phyloP scores from a whole-genome alignment of 2,113 vertebrate genomes.

The Silurus glanis region DNA sequence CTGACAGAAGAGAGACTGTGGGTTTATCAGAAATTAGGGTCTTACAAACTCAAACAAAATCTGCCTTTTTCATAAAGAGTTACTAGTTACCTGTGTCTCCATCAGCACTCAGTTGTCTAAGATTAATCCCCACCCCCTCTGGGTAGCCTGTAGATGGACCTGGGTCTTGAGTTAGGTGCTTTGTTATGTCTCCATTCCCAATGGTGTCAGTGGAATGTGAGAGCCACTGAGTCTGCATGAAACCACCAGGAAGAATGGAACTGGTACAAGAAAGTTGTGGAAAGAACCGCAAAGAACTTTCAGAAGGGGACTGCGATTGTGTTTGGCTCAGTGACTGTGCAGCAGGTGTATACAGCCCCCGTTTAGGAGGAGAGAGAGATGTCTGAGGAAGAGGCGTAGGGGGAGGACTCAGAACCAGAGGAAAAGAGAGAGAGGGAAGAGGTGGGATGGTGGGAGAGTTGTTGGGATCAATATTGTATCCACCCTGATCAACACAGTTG shows the following conservation, averaged over 20 bases:
- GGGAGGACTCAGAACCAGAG: constrained; percentile 70
- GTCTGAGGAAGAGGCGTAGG: constrained; percentile 68
- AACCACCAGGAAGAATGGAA: constrained; percentile 53
- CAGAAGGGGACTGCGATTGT: constrained; percentile 51
- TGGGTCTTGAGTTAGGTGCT: constrained; percentile 36
- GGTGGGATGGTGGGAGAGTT: constrained; percentile 58
- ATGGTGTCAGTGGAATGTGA: constrained; percentile 53
- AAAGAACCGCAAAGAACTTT: constrained; percentile 63
- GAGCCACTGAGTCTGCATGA: constrained; percentile 59
- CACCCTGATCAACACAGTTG: constrained; percentile 21
- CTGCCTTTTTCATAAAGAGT: not conserved
- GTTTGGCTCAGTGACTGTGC: constrained; percentile 37
- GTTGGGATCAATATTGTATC: constrained; percentile 32
- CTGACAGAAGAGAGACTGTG: constrained; percentile 42
- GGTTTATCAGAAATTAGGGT: not conserved
- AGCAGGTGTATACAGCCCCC: constrained; percentile 49
- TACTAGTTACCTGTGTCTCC: constrained; percentile 55
- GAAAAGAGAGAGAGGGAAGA: constrained; percentile 59
- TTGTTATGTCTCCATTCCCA: constrained; percentile 38
- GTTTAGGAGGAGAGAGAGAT: constrained; percentile 67
- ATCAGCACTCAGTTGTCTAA: constrained; percentile 33
- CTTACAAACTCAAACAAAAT: not conserved
- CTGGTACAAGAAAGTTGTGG: constrained; percentile 50
- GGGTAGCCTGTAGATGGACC: constrained; percentile 52
- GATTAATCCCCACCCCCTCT: constrained; percentile 37